phyloP scores from a whole-genome alignment of 2,797 vertebrate genomes.

The Tokudaia tokunoshimensis region DNA sequence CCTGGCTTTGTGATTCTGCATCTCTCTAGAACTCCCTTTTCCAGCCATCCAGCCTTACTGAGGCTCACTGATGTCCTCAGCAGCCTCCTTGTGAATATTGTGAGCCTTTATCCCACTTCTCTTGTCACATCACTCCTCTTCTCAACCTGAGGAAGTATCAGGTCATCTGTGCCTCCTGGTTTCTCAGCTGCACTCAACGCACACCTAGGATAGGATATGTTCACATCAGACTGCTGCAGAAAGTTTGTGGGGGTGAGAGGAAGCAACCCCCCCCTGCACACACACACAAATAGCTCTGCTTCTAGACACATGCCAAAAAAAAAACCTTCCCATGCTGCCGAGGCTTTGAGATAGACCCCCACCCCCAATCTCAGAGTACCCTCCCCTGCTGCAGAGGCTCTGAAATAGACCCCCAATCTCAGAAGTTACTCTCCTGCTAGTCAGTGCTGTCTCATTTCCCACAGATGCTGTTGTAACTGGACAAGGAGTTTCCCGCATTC shows the following conservation, averaged over 20 bases:
- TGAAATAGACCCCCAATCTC: neutral
- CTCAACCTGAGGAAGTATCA: neutral
- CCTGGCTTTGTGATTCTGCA: rapidly evolving
- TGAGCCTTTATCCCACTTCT: too few species aligned
- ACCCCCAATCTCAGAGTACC: too few species aligned
- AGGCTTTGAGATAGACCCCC: too few species aligned
- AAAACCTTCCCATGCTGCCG: too few species aligned
- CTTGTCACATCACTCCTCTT: neutral
- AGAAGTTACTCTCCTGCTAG: neutral
- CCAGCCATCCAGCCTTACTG: neutral
- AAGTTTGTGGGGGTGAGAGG: rapidly evolving
- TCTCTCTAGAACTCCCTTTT: rapidly evolving
- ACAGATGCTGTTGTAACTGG: neutral
- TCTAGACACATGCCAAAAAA: neutral
- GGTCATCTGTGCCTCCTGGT: too few species aligned
- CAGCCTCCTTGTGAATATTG: rapidly evolving
- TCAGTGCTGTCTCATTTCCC: neutral
- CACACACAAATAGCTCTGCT: neutral
- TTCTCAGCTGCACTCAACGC: too few species aligned
- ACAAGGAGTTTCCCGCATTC: rapidly evolving
- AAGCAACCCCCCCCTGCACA: too few species aligned
- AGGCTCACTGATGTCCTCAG: rapidly evolving
- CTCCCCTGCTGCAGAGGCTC: neutral
- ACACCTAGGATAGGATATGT: neutral
- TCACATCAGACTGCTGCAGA: neutral